Percentiles rank a stretch among this genome's conserved stretches.
Evolutionary conservation across 2,113 vertebrate species (phyloP).

Genomic region (Antechinus stuartii): DNA sequence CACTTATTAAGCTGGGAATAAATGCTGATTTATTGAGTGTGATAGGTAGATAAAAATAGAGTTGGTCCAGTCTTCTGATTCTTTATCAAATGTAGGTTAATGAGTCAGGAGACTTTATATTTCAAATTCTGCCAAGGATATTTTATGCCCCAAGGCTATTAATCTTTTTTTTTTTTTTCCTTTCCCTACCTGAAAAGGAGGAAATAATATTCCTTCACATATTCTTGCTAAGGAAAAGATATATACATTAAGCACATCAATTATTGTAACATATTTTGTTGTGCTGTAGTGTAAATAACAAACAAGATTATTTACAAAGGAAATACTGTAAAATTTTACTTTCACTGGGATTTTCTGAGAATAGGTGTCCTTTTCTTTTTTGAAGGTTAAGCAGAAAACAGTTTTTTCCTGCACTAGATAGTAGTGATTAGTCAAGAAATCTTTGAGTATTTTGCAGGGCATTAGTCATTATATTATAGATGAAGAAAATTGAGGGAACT

Average conservation of each 20-base stretch:
- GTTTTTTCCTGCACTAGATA: neutral
- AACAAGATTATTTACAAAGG: neutral
- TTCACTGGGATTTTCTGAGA: neutral
- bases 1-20: neutral
- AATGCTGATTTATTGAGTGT: neutral
- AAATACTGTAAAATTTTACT: neutral
- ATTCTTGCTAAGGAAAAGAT: neutral
- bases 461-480: neutral
- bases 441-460: neutral
- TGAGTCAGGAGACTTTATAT: neutral
- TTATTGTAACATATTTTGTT: neutral
- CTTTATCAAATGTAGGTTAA: neutral
- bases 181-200: neutral
- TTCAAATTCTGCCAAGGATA: neutral
- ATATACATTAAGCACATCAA: neutral
- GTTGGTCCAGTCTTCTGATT: neutral
- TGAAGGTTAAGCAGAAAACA: neutral
- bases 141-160: neutral
- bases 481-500: neutral
- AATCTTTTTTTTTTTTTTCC: neutral
- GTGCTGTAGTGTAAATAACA: neutral
- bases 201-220: neutral
- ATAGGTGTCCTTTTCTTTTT: neutral
- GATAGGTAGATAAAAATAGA: neutral
- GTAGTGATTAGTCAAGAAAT: neutral